Evolutionary conservation across 2,888 invertebrate genomes (phyloP), one percentile per base, ranked within the genome.

Genomic region (Catocala fraxini): DNA sequence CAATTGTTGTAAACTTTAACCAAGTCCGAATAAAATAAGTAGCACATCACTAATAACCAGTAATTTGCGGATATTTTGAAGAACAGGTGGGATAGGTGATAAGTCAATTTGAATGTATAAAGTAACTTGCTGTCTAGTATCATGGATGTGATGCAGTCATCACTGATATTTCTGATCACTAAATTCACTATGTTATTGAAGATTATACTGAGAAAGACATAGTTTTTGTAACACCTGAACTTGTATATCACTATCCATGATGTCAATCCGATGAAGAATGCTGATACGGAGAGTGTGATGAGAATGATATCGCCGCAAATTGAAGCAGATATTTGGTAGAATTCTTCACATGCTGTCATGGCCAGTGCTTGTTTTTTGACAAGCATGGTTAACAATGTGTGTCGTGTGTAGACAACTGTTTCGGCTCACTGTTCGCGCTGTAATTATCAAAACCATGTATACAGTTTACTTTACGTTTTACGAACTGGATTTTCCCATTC

Each of bases 151-250:
- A 56, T 0, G 25, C 56, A 48, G 4, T 48, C 33, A 10, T 9
- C 12, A 4, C n/a, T 7, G 11, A 48, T 9, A 7, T 10, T 48
- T 15, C 48, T 48, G 5, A 56, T 6, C 0, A 41, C 25, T 6
- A 54, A 7, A 2, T 59, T 63, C 4, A 70, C 1, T 3, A 48
- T 11, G 34, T 65, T 63, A 15, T 54, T 63, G 0, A 59, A 51
- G n/a, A 70, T 68, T 0, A 71, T 48, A 43, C 45, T 65, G 0
- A 74, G 52, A 42, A 61, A 63, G n/a, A 74, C 48, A n/a, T 49
- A 70, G 63, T 73, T 74, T 33, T 63, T 63, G 48, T 63, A 68
- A 25, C 51, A 55, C n/a, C 68, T 52, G 46, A 74, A 71, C 11
- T 51, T 56, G n/a, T 56, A 58, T 4, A 71, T 73, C 6, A 55